A percentile compares a stretch with the other conserved stretches of the same genome.
Conservation (phyloP, 2,113 vertebrate genomes). For the Laterallus jamaicensis region DNA sequence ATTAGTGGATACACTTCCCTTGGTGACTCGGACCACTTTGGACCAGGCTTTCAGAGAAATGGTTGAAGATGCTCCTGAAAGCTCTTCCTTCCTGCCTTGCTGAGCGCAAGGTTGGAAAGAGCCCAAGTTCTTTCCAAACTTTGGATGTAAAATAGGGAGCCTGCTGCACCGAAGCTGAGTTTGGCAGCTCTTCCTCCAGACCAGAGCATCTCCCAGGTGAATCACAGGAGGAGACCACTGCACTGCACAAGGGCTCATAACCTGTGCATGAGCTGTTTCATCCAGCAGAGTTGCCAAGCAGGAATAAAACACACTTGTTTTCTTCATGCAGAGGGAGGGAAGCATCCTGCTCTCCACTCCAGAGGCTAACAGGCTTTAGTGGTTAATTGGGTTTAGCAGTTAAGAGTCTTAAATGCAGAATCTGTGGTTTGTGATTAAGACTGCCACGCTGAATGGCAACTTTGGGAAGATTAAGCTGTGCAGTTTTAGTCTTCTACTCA, state of each 20-base stretch:
- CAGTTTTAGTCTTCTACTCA: conserved; percentile 47
- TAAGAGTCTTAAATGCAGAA: not conserved
- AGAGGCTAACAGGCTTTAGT: not conserved
- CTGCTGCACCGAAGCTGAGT: not conserved
- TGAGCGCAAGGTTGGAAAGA: not conserved
- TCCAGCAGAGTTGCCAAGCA: not conserved
- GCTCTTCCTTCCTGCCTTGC: not conserved
- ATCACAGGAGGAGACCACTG: not conserved
- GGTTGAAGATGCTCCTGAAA: not conserved
- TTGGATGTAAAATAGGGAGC: not conserved
- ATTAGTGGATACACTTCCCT: not conserved
- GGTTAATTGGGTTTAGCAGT: not conserved
- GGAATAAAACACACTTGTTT: not conserved
- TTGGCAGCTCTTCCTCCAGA: not conserved
- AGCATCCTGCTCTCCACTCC: not conserved
- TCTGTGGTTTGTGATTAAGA: conserved; percentile 56
- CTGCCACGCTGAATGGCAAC: not conserved
- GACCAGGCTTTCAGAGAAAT: not conserved
- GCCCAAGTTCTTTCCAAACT: not conserved
- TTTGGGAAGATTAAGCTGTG: conserved; percentile 55
- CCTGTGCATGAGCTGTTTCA: not conserved
- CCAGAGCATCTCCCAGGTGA: not conserved
- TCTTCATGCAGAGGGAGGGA: not conserved
- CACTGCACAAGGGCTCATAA: not conserved
- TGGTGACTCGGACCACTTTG: not conserved